Conservation (phyloP, 92 coral and sea anemone species). For the Paragorgia papillata region DNA sequence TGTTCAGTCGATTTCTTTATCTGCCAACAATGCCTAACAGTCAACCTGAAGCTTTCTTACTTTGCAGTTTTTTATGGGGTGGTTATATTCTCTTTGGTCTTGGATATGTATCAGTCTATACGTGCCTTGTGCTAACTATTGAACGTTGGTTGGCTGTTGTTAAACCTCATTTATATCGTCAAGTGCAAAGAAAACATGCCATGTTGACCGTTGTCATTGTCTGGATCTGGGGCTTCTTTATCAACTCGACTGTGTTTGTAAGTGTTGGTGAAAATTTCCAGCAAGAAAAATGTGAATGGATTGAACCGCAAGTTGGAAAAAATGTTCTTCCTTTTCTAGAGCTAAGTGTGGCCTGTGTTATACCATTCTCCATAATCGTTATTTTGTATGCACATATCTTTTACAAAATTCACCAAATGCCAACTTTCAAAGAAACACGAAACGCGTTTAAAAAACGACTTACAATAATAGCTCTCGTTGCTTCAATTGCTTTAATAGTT, state of each 20-base stretch:
- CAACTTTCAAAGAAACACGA: no score
- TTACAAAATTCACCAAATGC: conserved; percentile 2
- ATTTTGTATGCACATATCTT: conserved; percentile 21
- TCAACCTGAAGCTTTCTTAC: conserved; percentile 19
- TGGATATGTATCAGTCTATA: conserved; percentile 45
- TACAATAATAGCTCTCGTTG: conserved; percentile 15
- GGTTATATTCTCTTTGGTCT: conserved; percentile 23
- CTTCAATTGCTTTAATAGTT: conserved; percentile 22
- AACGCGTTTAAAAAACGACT: conserved; percentile 1
- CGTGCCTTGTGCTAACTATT: conserved; percentile 59
- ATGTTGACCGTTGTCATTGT: not conserved
- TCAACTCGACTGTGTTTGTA: conserved; percentile 1
- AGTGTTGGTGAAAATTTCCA: not conserved
- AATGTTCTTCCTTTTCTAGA: not conserved
- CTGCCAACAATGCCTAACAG: conserved; percentile 9
- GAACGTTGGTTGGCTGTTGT: conserved; percentile 91
- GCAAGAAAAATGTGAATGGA: not conserved
- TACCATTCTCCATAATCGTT: conserved; percentile 24
- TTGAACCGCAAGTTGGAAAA: not conserved
- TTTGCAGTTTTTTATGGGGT: conserved; percentile 25
- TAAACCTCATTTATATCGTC: conserved; percentile 56
- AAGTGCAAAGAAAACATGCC: conserved; percentile 27
- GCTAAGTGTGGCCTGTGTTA: conserved; percentile 7
- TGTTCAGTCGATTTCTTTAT: conserved; percentile 14
- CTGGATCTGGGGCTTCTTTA: conserved; percentile 25